Base-by-base conservation (phyloP, 2,888 invertebrate species). In the Teinopalpus imperialis region DNA sequence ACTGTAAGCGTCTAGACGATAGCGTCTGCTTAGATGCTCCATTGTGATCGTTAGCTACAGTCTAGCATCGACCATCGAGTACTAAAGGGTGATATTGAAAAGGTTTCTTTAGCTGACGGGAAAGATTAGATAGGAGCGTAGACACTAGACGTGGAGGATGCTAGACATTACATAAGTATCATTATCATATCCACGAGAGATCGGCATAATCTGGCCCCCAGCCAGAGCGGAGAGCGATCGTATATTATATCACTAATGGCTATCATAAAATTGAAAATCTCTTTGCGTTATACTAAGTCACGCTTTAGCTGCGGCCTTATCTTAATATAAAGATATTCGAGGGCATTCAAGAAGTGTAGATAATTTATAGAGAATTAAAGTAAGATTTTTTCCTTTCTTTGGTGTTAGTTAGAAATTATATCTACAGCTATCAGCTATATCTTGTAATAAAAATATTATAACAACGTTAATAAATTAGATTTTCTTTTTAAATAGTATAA, bases 131-230 rank as follows among this genome's bases (percentile, higher is more conserved):
- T 51, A 51, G 54, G 32, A 53, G 43, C 52, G 42, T 41, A 30
- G 45, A 48, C 42, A 47, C 40, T 46, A 46, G 46, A 46, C 8
- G 27, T 35, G 23, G 46, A 46, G 40, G 29, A 50, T 30, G 51
- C 43, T 49, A 50, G 48, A 56, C 57, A 53, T 54, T 54, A 47
- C 42, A 39, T 49, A 51, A 60, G 57, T 49, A 49, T 50, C 58
- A 54, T 60, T 60, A 59, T 49, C 57, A 60, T 60, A 60, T 55
- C 57, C 54, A 55, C 51, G 48, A 59, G 53, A 46, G 12, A 47
- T 47, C 42, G 47, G 45, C 51, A 48, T 46, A 30, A 46, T 53
- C 52, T 63, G 63, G 63, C 61, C 18, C 34, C 35, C 43, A 36
- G 59, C 63, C 61, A 62, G 56, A 18, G 39, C 32, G 37, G 40